A percentile compares a stretch with the other conserved stretches of the same genome.
Conservation (phyloP, 2,113 vertebrate species). For the Podiceps cristatus region DNA sequence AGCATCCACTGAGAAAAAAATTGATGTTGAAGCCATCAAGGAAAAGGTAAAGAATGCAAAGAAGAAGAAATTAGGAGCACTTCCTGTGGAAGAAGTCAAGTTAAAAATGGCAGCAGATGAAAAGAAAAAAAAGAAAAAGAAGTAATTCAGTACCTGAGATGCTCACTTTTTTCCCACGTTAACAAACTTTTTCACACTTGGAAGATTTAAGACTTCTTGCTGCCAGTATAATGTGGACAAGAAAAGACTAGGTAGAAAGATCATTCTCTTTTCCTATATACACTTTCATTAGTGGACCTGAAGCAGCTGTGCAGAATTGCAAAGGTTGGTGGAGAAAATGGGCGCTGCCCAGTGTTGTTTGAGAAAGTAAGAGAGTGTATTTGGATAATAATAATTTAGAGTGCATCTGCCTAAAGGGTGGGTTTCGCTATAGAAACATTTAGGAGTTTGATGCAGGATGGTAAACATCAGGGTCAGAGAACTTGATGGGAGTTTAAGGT, state of each 20-base stretch:
- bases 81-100: constrained; percentile 79
- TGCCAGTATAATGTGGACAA: neutral
- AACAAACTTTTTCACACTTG: neutral
- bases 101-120: constrained; percentile 71
- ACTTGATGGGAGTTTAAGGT: neutral
- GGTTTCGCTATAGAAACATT: neutral
- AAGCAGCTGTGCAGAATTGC: neutral
- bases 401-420: neutral
- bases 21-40: constrained; percentile 91
- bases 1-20: constrained; percentile 86
- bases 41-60: constrained; percentile 94
- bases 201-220: neutral
- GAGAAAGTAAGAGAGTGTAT: neutral
- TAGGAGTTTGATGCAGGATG: neutral
- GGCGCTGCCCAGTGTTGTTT: neutral
- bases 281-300: neutral
- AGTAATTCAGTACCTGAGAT: neutral
- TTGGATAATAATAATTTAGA: neutral
- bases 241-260: neutral
- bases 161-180: neutral
- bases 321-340: neutral
- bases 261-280: neutral
- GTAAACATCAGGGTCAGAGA: neutral
- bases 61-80: constrained; percentile 92
- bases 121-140: constrained; percentile 86